Percentiles rank a stretch among this genome's conserved stretches.
Conservation (phyloP, 2,113 vertebrate genomes). For the Mesoclemmys tuberculata region DNA sequence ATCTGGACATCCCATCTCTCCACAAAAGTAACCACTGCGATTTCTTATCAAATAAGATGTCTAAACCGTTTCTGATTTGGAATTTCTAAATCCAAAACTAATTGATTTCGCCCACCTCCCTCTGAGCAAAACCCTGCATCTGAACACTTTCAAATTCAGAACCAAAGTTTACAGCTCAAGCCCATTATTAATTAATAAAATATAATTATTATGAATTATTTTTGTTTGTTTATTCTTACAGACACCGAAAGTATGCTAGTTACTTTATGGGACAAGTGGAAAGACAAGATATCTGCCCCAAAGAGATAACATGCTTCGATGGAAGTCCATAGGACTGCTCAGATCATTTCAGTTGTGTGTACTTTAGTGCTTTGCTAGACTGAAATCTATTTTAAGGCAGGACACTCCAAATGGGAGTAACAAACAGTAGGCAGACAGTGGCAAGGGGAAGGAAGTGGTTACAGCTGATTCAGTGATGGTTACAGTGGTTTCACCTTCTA, state of each 20-base stretch:
- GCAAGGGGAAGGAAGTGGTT: background rate
- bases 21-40: background rate
- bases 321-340: background rate
- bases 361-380: background rate
- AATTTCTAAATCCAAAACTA: background rate
- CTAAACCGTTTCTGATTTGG: background rate
- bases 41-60: background rate
- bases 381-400: background rate
- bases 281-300: background rate
- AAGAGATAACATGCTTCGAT: fast-evolving
- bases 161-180: background rate
- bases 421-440: fast-evolving
- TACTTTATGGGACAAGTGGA: background rate
- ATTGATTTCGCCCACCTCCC: background rate
- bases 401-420: background rate
- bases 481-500: background rate
- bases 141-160: background rate
- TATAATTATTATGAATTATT: background rate
- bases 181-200: background rate
- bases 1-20: background rate
- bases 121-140: background rate
- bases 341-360: background rate
- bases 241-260: background rate
- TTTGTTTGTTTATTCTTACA: background rate
- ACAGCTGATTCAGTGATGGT: background rate